Conservation (phyloP, 1,140 invertebrate genomes). For the Holotrichia oblita region DNA sequence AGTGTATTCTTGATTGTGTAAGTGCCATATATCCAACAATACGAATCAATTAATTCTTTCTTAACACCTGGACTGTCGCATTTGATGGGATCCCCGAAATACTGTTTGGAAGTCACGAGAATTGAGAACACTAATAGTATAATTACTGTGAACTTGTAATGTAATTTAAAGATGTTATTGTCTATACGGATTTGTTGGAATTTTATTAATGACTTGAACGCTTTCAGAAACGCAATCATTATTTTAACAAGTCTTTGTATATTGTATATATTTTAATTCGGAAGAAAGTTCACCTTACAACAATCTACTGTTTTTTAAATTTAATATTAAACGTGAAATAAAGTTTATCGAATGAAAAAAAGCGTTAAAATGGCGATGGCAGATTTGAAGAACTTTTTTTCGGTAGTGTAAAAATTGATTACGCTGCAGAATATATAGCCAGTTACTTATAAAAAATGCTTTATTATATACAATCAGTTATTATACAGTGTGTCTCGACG, state of each 20-base stretch:
- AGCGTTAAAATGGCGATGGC: too few relatives aligned
- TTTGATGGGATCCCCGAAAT: constrained; percentile 76
- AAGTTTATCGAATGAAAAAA: too few relatives aligned
- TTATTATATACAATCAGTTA: too few relatives aligned
- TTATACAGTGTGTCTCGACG: too few relatives aligned
- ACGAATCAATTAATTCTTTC: constrained; percentile 73
- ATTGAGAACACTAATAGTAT: constrained; percentile 71
- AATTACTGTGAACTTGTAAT: constrained; percentile 74
- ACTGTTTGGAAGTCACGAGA: constrained; percentile 74
- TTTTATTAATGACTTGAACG: constrained; percentile 63
- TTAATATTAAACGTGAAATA: too few relatives aligned
- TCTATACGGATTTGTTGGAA: constrained; percentile 71
- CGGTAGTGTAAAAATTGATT: too few relatives aligned
- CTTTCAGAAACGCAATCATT: constrained; percentile 58
- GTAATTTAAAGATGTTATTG: constrained; percentile 72
- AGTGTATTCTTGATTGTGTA: constrained; percentile 69
- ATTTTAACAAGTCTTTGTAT: not conserved
- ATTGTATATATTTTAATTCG: too few relatives aligned
- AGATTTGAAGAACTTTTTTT: too few relatives aligned
- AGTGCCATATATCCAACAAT: constrained; percentile 82
- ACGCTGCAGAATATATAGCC: too few relatives aligned
- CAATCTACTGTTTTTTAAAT: too few relatives aligned
- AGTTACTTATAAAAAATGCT: too few relatives aligned
- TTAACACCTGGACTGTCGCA: constrained; percentile 66
- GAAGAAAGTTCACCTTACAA: too few relatives aligned